Conservation (phyloP, 2,888 invertebrate genomes). For the Blastobasis adustella region DNA sequence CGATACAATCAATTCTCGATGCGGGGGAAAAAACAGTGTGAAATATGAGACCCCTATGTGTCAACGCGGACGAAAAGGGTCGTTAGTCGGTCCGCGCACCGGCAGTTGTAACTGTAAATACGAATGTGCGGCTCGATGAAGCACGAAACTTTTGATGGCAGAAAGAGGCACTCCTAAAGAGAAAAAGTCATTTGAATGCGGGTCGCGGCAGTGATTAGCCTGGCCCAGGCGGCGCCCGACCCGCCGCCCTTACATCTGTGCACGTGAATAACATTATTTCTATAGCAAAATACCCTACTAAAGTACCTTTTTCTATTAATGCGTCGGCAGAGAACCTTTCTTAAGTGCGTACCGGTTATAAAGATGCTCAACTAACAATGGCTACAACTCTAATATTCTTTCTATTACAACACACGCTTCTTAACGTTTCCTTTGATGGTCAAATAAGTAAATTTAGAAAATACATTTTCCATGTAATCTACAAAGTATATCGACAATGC, state of each 20-base stretch:
- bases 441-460: too few species aligned
- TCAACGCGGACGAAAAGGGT: constrained; percentile 51
- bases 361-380: too few species aligned
- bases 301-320: constrained; percentile 27
- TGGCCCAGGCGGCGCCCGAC: constrained; percentile 33
- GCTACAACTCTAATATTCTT: too few species aligned
- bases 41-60: constrained; percentile 54
- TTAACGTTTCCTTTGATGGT: too few species aligned
- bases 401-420: too few species aligned
- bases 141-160: constrained; percentile 34
- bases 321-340: neutral
- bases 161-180: constrained; percentile 37
- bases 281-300: constrained; percentile 23
- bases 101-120: constrained; percentile 17
- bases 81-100: constrained; percentile 9
- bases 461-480: too few species aligned
- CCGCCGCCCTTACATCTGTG: constrained; percentile 38
- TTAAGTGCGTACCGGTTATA: neutral
- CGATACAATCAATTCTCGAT: constrained; percentile 52
- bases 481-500: too few species aligned
- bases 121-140: constrained; percentile 32
- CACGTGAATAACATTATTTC: constrained; percentile 40
- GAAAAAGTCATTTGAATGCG: constrained; percentile 66
- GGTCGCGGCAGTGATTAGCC: constrained; percentile 62
- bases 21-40: constrained; percentile 40